Conservation (phyloP, 2,888 invertebrate genomes). For the Aphrophora alni region DNA sequence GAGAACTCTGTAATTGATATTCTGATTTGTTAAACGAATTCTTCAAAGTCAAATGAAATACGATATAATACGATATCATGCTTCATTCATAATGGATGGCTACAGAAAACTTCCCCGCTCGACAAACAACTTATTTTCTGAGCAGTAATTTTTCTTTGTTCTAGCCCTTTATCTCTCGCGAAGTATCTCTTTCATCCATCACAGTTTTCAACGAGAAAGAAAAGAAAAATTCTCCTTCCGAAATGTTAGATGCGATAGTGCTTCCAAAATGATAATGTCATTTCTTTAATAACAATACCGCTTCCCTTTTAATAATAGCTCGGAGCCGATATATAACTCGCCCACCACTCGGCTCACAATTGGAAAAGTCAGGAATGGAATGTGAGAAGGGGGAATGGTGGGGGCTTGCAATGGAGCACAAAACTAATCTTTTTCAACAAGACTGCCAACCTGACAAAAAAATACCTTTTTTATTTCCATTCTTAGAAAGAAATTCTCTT, state of each 20-base stretch:
- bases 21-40: background rate
- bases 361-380: slow-evolving; percentile 3
- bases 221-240: background rate
- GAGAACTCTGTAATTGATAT: background rate
- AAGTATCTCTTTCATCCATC: slow-evolving; percentile 9
- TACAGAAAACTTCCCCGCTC: background rate
- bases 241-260: background rate
- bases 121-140: background rate
- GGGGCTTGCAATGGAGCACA: background rate
- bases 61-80: background rate
- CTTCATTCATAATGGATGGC: slow-evolving; percentile 5
- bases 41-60: background rate
- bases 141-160: slow-evolving; percentile 9
- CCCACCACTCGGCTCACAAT: background rate
- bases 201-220: background rate
- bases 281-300: slow-evolving; percentile 2
- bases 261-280: background rate
- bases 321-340: background rate
- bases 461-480: background rate
- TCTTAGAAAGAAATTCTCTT: background rate
- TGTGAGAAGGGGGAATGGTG: background rate
- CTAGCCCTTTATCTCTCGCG: background rate
- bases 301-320: slow-evolving; percentile 1
- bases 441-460: background rate
- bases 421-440: background rate